A percentile compares a stretch with the other conserved stretches of the same genome.
phyloP scores from a whole-genome alignment of 2,797 vertebrate genomes.

The Sebastolobus alascanus region DNA sequence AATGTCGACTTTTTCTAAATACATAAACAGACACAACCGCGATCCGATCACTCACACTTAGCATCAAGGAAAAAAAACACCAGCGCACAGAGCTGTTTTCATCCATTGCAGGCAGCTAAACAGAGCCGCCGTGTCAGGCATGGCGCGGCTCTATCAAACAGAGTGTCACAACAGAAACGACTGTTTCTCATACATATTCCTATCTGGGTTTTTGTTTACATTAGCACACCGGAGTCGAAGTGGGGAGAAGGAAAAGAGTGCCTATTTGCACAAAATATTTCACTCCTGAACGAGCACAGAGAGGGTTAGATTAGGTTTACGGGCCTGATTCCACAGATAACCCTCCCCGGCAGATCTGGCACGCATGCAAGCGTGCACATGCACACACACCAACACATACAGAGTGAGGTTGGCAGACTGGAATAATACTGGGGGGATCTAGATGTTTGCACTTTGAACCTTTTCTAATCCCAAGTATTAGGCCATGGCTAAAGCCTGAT shows the following conservation, averaged over 20 bases:
- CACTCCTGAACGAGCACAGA: slow-evolving; percentile 80
- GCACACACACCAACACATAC: slow-evolving; percentile 42
- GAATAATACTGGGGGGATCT: slow-evolving; percentile 79
- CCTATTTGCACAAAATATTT: slow-evolving; percentile 84
- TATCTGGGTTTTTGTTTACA: slow-evolving; percentile 75
- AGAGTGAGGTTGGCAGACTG: slow-evolving; percentile 80
- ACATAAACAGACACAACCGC: slow-evolving; percentile 51
- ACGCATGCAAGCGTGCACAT: slow-evolving; percentile 56
- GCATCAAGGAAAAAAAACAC: slow-evolving; percentile 43
- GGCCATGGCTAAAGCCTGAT: slow-evolving; percentile 83
- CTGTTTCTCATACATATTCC: slow-evolving; percentile 65
- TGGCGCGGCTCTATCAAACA: slow-evolving; percentile 55
- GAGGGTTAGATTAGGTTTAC: slow-evolving; percentile 82
- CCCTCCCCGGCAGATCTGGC: slow-evolving; percentile 73
- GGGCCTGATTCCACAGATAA: slow-evolving; percentile 82
- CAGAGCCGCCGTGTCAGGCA: slow-evolving; percentile 30
- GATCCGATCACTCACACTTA: slow-evolving; percentile 65
- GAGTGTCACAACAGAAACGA: slow-evolving; percentile 62
- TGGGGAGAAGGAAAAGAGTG: slow-evolving; percentile 56
- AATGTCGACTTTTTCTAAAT: slow-evolving; percentile 67
- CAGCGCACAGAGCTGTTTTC: slow-evolving; percentile 41
- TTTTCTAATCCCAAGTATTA: slow-evolving; percentile 82
- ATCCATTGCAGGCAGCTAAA: slow-evolving; percentile 52
- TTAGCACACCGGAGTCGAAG: slow-evolving; percentile 57
- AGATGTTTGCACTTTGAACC: slow-evolving; percentile 85